Evolutionary conservation across 2,888 invertebrate species (phyloP).

Genomic region (Pheosia tremula): DNA sequence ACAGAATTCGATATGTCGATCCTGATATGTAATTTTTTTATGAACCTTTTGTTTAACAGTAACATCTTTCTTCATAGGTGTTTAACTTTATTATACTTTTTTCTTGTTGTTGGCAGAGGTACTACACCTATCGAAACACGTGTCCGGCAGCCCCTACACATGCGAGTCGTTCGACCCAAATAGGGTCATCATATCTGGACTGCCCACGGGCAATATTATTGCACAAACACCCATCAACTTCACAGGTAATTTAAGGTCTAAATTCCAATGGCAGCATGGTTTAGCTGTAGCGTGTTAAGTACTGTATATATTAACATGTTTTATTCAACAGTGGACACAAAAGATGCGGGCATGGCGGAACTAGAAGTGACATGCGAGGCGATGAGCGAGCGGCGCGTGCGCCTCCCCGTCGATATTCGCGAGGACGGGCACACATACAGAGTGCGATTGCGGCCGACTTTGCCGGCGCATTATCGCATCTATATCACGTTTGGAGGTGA

Average conservation of each 20-base stretch:
- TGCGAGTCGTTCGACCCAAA: conserved; percentile 96
- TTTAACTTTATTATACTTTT: background rate
- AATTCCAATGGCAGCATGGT: background rate
- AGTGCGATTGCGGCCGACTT: conserved; percentile 93
- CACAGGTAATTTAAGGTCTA: conserved; percentile 83
- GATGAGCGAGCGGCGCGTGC: conserved; percentile 89
- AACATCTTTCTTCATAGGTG: background rate
- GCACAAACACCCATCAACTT: conserved; percentile 93
- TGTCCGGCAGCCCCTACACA: conserved; percentile 96
- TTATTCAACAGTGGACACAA: conserved; percentile 87
- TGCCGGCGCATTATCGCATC: conserved; percentile 91
- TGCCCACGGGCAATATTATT: conserved; percentile 90
- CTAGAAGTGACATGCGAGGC: conserved; percentile 94
- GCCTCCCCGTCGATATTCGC: conserved; percentile 91
- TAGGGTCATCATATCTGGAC: conserved; percentile 90
- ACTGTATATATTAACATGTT: background rate
- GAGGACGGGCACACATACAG: conserved; percentile 91
- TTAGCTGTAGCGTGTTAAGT: background rate
- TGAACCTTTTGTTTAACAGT: too few relatives aligned
- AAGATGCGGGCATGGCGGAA: conserved; percentile 93
- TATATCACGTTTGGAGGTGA: conserved; percentile 88
- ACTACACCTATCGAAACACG: conserved; percentile 93
- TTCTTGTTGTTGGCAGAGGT: conserved; percentile 87
- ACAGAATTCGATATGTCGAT: too few relatives aligned
- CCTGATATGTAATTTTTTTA: too few relatives aligned